A percentile compares a stretch with the other conserved stretches of the same genome.
phyloP scores from a whole-genome alignment of 2,797 vertebrate genomes.

The Sandelia bainsii region DNA sequence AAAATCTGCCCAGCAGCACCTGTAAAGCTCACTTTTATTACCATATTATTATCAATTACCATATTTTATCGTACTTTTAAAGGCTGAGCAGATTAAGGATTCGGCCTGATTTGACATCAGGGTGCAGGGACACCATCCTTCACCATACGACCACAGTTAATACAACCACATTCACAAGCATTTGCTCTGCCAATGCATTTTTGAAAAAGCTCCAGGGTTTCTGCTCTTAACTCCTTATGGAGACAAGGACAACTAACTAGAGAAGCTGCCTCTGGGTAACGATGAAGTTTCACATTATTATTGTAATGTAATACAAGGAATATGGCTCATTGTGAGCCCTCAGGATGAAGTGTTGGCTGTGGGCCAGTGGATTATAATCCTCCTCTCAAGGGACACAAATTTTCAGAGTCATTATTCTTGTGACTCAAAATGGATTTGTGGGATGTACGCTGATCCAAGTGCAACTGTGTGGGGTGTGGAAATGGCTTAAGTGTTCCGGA shows the following conservation, averaged over 20 bases:
- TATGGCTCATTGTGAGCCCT: constrained; percentile 32
- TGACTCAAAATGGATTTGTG: constrained; percentile 57
- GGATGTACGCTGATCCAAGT: constrained; percentile 51
- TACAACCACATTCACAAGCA: background rate
- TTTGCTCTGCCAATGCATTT: background rate
- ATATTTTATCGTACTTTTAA: background rate
- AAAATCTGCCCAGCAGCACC: no score
- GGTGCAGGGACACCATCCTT: background rate
- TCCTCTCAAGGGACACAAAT: constrained; percentile 49
- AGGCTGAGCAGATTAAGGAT: constrained; percentile 8
- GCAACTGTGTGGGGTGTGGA: constrained; percentile 65
- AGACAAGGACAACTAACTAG: constrained; percentile 18
- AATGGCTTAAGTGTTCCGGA: constrained; percentile 57
- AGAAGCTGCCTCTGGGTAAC: constrained; percentile 24
- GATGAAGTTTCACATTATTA: constrained; percentile 44
- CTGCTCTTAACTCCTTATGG: constrained; percentile 10
- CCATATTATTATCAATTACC: no score
- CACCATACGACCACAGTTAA: background rate
- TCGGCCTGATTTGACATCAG: background rate
- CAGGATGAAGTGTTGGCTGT: constrained; percentile 32
- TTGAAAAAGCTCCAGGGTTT: constrained; percentile 8
- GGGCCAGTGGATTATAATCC: constrained; percentile 63
- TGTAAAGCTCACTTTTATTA: no score
- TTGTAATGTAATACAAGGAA: constrained; percentile 39
- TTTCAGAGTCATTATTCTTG: constrained; percentile 61